Percentiles rank a stretch among this genome's conserved stretches.
Conservation (phyloP, 2,888 invertebrate genomes). For the Hedychridium roseum region DNA sequence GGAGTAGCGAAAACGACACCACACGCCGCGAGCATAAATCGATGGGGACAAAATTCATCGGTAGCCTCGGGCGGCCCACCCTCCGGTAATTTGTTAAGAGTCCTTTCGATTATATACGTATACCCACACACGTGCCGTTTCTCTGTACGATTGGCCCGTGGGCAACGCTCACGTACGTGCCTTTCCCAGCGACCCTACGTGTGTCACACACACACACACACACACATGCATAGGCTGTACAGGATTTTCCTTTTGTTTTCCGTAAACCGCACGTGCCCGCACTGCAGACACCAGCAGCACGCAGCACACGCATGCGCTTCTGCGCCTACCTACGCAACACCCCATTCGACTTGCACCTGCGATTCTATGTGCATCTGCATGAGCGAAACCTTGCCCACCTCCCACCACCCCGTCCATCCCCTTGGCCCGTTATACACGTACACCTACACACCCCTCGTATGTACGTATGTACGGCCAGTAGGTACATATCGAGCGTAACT, state of each 20-base stretch:
- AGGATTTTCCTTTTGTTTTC: constrained; percentile 27
- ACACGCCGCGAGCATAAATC: constrained; percentile 31
- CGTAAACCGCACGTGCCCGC: constrained; percentile 39
- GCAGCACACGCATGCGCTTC: constrained; percentile 26
- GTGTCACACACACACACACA: not conserved
- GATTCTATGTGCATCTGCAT: constrained; percentile 5
- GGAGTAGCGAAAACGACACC: constrained; percentile 26
- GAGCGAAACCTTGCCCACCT: constrained; percentile 5
- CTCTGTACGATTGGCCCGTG: no score
- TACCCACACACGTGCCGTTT: no score
- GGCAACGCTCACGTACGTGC: not conserved
- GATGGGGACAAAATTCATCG: constrained; percentile 26
- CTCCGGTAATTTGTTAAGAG: constrained; percentile 29
- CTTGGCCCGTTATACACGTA: constrained; percentile 28
- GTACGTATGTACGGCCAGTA: constrained; percentile 9
- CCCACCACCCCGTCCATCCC: constrained; percentile 8
- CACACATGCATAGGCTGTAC: not conserved
- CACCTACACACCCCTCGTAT: constrained; percentile 26
- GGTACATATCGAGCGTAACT: constrained; percentile 20
- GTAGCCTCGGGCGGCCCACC: constrained; percentile 14
- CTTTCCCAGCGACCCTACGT: not conserved
- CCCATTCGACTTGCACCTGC: constrained; percentile 10
- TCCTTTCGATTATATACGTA: no score
- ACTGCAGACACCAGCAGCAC: constrained; percentile 28
- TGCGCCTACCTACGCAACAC: no score